Percentiles rank a stretch among this genome's conserved stretches.
phyloP scores from a whole-genome alignment of 2,888 invertebrate species.

The Hydroisotoma schaefferi region DNA sequence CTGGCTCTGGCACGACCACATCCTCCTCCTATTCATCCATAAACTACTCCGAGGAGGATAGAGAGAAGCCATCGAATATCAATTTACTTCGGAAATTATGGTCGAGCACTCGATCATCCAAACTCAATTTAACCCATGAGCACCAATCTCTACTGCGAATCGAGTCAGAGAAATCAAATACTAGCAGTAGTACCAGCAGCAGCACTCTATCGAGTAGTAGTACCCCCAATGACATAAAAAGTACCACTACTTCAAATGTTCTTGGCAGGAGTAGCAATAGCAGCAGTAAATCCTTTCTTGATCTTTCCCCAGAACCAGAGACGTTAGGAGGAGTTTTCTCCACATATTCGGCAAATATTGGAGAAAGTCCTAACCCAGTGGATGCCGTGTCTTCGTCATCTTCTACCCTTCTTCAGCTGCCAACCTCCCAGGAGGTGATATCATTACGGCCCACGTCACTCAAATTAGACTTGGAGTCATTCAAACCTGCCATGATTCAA shows the following conservation, averaged over 20 bases:
- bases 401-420: too few relatives aligned
- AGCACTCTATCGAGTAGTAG: too few relatives aligned
- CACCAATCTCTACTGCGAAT: constrained; percentile 43
- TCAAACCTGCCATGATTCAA: constrained; percentile 14
- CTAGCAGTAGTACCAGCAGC: neutral
- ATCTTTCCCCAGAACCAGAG: neutral
- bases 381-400: too few relatives aligned
- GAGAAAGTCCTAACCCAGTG: neutral
- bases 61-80: constrained; percentile 37
- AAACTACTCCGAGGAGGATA: constrained; percentile 1
- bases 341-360: neutral
- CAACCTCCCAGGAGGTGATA: neutral
- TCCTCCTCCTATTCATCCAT: constrained; percentile 10
- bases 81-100: constrained; percentile 44
- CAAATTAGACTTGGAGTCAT: constrained; percentile 1
- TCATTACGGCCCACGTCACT: constrained; percentile 9
- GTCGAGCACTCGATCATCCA: constrained; percentile 39
- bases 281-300: neutral
- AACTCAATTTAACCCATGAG: constrained; percentile 47
- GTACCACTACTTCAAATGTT: neutral
- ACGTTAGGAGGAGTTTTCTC: neutral
- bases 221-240: neutral
- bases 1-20: neutral
- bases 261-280: neutral
- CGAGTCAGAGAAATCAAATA: constrained; percentile 26